phyloP scores from a whole-genome alignment of 2,113 vertebrate genomes.

The Mustela lutreola region DNA sequence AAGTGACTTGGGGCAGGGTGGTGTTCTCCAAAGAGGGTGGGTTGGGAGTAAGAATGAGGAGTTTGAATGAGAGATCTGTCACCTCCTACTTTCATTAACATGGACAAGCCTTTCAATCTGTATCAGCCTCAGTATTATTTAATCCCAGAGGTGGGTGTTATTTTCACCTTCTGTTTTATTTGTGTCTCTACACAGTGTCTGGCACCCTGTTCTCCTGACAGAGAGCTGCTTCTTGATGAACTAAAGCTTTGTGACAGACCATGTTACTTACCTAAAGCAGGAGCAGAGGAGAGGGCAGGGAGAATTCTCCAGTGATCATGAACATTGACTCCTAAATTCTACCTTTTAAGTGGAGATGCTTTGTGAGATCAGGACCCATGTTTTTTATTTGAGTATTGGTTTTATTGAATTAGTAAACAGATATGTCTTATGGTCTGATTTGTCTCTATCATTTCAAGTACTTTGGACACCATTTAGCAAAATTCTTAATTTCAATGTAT shows the following conservation, averaged over 20 bases:
- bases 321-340: neutral
- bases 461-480: neutral
- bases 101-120: neutral
- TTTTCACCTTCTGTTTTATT: neutral
- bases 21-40: neutral
- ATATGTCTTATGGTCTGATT: neutral
- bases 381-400: neutral
- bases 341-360: neutral
- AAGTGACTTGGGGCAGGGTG: neutral
- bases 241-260: neutral
- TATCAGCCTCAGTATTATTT: neutral
- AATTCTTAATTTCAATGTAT: neutral
- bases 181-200: neutral
- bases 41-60: neutral
- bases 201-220: neutral
- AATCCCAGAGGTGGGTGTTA: neutral
- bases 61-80: neutral
- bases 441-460: neutral
- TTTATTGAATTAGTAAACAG: neutral
- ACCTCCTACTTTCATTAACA: neutral
- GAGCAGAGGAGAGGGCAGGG: neutral
- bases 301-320: neutral
- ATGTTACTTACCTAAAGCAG: neutral
- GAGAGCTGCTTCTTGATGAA: neutral
- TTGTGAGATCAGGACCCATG: neutral